Evolutionary conservation across 1,140 invertebrate species (phyloP), one percentile per base, ranked within the genome.

Genomic region (Anoplolepis gracilipes): DNA sequence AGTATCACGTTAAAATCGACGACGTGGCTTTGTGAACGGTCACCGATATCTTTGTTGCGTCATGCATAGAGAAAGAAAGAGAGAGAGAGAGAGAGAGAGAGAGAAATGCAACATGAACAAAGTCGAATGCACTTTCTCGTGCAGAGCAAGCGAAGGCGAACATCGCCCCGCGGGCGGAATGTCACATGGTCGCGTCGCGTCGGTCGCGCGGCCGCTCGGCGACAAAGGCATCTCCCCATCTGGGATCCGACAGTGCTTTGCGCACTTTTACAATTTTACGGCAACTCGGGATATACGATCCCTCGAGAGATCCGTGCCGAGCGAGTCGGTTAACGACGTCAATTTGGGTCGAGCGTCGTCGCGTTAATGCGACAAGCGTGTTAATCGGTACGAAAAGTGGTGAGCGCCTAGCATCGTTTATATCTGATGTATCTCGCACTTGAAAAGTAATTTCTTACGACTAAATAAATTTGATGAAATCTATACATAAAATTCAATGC

Each of bases 181-280:
- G 87, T 88, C 87, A 88, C 59, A 59, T 88, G 53, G 67, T 88
- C 87, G 81, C n/a, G n/a, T n/a, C n/a, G n/a, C 59, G 13, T 77
- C 57, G n/a, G 73, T 76, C 59, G 75, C 28, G 75, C 33, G 33
- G 10, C 77, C 30, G 36, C 76, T 22, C 49, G 33, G 16, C 81
- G 46, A 72, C 84, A 87, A 55, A 57, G 36, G 6, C 86, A 36
- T 73, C 16, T 69, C 28, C 36, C 59, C 75, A 69, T 65, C 28
- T 42, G 61, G 69, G 69, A 36, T 1, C 22, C 42, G 49, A 73
- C 25, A 25, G 62, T 64, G 78, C 36, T 82, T 82, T 46, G 57
- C 46, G 46, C 49, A 62, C 72, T 73, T 85, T 78, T 72, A 70
- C 67, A 62, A 87, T 67, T 76, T 53, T 62, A 65, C 55, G 53